Base-by-base conservation (phyloP, 2,113 vertebrate species). In the Microtus ochrogaster region DNA sequence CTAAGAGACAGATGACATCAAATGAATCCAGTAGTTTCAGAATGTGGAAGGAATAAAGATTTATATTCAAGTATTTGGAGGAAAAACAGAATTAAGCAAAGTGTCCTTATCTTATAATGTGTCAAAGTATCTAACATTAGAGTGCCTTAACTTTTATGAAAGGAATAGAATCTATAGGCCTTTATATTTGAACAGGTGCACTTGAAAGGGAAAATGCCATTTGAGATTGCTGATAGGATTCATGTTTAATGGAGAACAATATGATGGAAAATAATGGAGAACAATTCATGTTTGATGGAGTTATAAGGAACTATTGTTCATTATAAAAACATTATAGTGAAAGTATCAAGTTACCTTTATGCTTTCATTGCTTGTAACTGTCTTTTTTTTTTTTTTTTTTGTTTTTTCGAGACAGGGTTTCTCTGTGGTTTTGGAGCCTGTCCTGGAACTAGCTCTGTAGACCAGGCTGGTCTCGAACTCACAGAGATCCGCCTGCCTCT, bases 161-260 rank as follows among this genome's bases (percentile, higher is more conserved):
- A 28, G 55, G 28, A 58, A 79, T 81, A 89, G 66, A 95, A 52
- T 89, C 47, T 91, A 52, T 26, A 96, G 14, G 68, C 9, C 74
- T 72, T 91, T 88, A 92, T 85, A 96, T 95, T 84, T 92, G 30
- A 72, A 89, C 12, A 82, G 30, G 24, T 85, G 22, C 12, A 65
- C 5, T 61, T 94, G 28, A 81, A 95, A 94, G n/a, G 44, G 5
- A 30, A 83, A 81, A 81, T 95, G 89, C 87, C n/a, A 70, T 66
- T 96, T 91, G 61, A 90, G 16, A 52, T 90, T 84, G 39, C 58
- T 84, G 11, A 73, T 66, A 47, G 7, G 17, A 77, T 78, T 97
- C 66, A 33, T 96, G 5, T 66, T 76, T 76, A 14, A 61, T 92
- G 55, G 22, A 19, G 55, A 58, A 58, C 17, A 58, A 58, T 58